A percentile compares a stretch with the other conserved stretches of the same genome.
Evolutionary conservation across 2,113 vertebrate genomes (phyloP).

Genomic region (Neogale vison): DNA sequence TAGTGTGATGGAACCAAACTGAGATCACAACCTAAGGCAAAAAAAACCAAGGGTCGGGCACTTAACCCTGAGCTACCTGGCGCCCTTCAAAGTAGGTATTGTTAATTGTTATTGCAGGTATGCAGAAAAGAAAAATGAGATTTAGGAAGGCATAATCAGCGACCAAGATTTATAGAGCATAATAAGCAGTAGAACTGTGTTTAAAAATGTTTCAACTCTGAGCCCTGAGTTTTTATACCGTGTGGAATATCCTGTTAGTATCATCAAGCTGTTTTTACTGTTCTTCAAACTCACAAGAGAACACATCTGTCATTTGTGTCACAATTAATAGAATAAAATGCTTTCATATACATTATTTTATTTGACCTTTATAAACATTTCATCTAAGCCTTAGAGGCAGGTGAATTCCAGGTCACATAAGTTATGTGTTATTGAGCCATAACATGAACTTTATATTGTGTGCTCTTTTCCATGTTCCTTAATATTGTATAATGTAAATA

Average conservation of each 20-base stretch:
- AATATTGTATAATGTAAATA: constrained; percentile 34
- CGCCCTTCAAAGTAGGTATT: background rate
- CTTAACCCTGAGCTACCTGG: background rate
- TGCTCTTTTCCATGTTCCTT: background rate
- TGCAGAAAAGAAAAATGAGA: constrained; percentile 9
- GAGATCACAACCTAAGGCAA: background rate
- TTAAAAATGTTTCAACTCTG: background rate
- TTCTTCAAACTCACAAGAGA: background rate
- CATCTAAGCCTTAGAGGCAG: background rate
- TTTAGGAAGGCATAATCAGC: constrained; percentile 6
- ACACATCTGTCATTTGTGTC: background rate
- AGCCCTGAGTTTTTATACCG: background rate
- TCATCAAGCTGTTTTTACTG: constrained; percentile 30
- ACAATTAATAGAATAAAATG: constrained; percentile 28
- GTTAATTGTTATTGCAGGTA: constrained; percentile 43
- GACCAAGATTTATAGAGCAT: constrained; percentile 4
- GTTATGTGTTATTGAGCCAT: constrained; percentile 9
- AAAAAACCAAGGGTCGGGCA: background rate
- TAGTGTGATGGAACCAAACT: background rate
- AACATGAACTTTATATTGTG: constrained; percentile 12
- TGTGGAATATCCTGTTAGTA: background rate
- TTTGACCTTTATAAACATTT: constrained; percentile 48
- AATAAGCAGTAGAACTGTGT: background rate
- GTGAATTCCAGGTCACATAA: background rate
- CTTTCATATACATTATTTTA: constrained; percentile 5